Percentiles rank a stretch among this genome's conserved stretches.
Evolutionary conservation across 2,888 invertebrate species (phyloP).

Genomic region (Cerastis rubricosa): DNA sequence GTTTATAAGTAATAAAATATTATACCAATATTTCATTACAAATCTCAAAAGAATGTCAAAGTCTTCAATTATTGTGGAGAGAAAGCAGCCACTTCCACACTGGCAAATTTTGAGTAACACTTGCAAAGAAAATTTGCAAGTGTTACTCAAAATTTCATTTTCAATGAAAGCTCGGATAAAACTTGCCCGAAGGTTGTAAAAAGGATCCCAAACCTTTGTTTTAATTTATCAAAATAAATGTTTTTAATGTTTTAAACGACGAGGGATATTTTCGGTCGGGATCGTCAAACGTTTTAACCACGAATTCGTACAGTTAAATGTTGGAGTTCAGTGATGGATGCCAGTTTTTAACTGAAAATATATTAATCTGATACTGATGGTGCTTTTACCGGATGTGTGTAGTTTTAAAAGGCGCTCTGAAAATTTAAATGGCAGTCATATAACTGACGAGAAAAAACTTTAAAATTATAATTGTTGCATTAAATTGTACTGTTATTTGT

Average conservation of each 20-base stretch:
- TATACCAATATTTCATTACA: constrained; percentile 13
- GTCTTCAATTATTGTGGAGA: constrained; percentile 21
- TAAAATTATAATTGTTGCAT: neutral
- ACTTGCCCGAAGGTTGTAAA: constrained; percentile 44
- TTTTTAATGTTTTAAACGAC: constrained; percentile 16
- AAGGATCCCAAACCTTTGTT: constrained; percentile 44
- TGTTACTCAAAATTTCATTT: constrained; percentile 57
- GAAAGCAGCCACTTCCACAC: constrained; percentile 4
- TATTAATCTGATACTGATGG: constrained; percentile 5
- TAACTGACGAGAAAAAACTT: neutral
- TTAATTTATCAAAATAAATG: constrained; percentile 52
- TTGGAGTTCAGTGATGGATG: constrained; percentile 32
- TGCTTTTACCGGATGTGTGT: neutral
- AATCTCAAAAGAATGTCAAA: constrained; percentile 11
- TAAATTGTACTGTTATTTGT: neutral
- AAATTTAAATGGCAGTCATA: constrained; percentile 6
- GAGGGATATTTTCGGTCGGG: constrained; percentile 12
- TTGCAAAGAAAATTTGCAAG: constrained; percentile 42
- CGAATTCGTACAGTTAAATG: constrained; percentile 13
- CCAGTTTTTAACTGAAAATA: constrained; percentile 26
- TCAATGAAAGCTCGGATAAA: constrained; percentile 46
- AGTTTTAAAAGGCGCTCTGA: constrained; percentile 10
- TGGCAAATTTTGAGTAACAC: constrained; percentile 44
- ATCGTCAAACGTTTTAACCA: constrained; percentile 47
- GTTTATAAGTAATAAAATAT: neutral